Evolutionary conservation across 2,113 vertebrate genomes (phyloP).

Genomic region (Craseonycteris thonglongyai): DNA sequence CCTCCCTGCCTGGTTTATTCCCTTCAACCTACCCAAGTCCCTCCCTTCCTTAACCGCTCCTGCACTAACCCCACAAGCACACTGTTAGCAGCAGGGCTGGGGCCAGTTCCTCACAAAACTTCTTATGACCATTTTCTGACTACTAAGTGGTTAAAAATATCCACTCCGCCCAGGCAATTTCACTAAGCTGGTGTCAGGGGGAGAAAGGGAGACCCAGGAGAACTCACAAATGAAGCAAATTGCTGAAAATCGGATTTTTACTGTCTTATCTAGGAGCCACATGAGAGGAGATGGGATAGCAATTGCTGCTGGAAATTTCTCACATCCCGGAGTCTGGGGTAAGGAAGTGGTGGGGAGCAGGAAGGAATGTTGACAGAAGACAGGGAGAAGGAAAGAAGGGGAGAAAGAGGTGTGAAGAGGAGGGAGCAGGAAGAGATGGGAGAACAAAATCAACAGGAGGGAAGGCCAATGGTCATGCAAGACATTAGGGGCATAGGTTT

Average conservation of each 20-base stretch:
- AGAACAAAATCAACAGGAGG: no score
- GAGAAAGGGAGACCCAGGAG: constrained; percentile 1
- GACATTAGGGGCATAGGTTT: background rate
- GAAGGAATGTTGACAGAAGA: background rate
- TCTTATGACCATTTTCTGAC: background rate
- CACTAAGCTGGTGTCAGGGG: constrained; percentile 40
- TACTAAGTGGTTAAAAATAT: constrained; percentile 54
- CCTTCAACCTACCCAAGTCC: background rate
- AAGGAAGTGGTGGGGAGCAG: background rate
- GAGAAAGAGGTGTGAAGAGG: background rate
- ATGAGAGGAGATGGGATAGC: constrained; percentile 50
- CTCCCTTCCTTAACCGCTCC: background rate
- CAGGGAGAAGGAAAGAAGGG: background rate
- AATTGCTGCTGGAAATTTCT: constrained; percentile 41
- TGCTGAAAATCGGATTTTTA: constrained; percentile 65
- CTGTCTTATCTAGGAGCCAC: constrained; percentile 62
- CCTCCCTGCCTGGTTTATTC: background rate
- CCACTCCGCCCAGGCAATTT: constrained; percentile 31
- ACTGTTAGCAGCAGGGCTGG: fast-evolving
- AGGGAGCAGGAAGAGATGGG: no score
- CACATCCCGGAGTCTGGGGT: background rate
- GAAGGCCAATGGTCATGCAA: background rate
- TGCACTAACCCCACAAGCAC: background rate
- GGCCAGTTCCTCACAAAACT: background rate
- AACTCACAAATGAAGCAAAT: constrained; percentile 64